A percentile compares a stretch with the other conserved stretches of the same genome.
Evolutionary conservation across 2,888 invertebrate species (phyloP).

Genomic region (Eupithecia pulchellata): DNA sequence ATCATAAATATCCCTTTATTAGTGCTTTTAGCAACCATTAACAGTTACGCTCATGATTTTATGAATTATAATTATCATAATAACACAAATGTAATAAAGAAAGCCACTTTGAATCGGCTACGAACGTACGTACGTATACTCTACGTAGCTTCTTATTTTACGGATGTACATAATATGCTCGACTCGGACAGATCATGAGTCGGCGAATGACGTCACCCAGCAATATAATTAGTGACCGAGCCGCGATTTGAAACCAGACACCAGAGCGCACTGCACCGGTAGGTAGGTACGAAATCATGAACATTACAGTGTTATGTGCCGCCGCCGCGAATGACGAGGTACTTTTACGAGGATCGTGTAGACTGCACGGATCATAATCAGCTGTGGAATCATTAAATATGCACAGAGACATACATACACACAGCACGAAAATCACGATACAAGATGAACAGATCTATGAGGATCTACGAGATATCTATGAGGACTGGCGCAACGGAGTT

Average conservation of each 20-base stretch:
- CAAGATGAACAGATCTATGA: not conserved
- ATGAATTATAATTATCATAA: constrained; percentile 2
- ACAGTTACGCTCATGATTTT: constrained; percentile 3
- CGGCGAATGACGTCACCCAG: constrained; percentile 53
- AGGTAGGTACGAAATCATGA: constrained; percentile 46
- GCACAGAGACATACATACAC: not conserved
- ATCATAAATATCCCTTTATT: not conserved
- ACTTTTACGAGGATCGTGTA: constrained; percentile 6
- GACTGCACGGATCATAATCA: not conserved
- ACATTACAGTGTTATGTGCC: constrained; percentile 41
- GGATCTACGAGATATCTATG: too few species aligned
- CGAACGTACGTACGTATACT: not conserved
- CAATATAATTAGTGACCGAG: constrained; percentile 49
- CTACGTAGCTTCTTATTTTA: too few species aligned
- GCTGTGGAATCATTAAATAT: not conserved
- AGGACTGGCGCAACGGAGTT: not conserved
- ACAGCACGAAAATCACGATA: too few species aligned
- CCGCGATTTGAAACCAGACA: constrained; percentile 52
- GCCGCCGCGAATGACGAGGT: constrained; percentile 26
- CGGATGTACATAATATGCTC: too few species aligned
- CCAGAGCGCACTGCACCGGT: too few species aligned
- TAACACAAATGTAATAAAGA: not conserved
- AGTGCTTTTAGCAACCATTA: not conserved
- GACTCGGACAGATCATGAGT: constrained; percentile 41
- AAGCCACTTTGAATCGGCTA: not conserved